These are phyloP conservation scores for Alexandromys fortis DNA, from an alignment of 2,113 vertebrate genomes.

Conservation along the genomic window DNA sequence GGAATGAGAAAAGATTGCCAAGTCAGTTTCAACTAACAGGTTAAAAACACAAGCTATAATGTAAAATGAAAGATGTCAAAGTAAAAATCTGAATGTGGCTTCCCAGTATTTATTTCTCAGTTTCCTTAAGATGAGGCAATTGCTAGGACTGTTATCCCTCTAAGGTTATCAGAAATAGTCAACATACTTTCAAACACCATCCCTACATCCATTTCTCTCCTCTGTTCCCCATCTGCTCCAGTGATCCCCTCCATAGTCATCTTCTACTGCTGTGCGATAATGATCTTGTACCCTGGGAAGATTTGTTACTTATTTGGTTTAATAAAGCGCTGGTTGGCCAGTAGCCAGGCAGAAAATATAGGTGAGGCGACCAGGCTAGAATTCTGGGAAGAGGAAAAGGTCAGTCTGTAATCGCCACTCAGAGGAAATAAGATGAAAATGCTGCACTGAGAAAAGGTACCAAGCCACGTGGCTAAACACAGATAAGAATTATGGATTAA, in stretches of 20 bases:
- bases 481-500: too few relatives aligned
- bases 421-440: too few relatives aligned
- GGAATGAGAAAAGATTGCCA: conserved; percentile 67
- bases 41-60: neutral
- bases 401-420: too few relatives aligned
- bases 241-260: neutral
- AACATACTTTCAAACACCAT: neutral
- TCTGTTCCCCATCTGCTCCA: neutral
- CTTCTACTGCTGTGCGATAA: neutral
- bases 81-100: neutral
- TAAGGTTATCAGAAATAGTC: conserved; percentile 17
- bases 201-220: too few relatives aligned
- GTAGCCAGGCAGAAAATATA: too few relatives aligned
- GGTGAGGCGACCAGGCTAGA: too few relatives aligned
- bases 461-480: too few relatives aligned
- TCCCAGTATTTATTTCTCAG: neutral
- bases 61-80: neutral
- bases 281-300: too few relatives aligned
- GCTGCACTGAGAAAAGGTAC: too few relatives aligned
- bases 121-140: neutral
- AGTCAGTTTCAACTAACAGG: conserved; percentile 24
- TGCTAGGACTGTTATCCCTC: neutral
- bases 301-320: too few relatives aligned
- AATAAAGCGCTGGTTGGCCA: too few relatives aligned
- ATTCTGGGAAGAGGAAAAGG: too few relatives aligned